Base-by-base conservation (phyloP, 2,113 vertebrate genomes). In the Irena cyanogastra region DNA sequence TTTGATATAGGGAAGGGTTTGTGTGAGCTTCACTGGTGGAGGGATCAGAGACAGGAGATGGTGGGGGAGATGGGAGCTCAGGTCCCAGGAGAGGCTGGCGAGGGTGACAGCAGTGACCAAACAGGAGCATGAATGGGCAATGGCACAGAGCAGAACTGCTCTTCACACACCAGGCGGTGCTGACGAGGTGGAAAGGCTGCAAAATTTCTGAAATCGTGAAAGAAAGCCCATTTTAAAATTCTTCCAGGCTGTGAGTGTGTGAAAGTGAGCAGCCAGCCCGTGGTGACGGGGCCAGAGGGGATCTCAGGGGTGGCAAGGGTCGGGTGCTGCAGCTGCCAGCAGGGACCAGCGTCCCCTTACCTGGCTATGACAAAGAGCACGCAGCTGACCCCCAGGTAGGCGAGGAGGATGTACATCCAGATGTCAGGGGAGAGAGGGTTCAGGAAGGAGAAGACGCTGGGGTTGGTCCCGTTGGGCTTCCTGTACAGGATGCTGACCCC, bases 401-500 rank as follows among this genome's bases (percentile, higher is more conserved):
- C 99, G 2, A 99, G 98, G 6, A 99, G 98, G 93, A 99, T 99
- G 95, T 99, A 99, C 98, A 99, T 99, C 99, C 99, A 99, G 92
- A 99, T 99, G 96, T 99, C 99, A 0, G 99, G 99, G 59, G 99
- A 99, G 92, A 99, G 98, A 8, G 99, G 99, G 94, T 99, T 99
- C 79, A 99, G 99, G 97, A 99, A 99, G 96, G 99, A 99, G 98
- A 99, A 99, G 94, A 99, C 99, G n/a, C 99, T 99, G 49, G 98
- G 99, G 97, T 98, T 99, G 98, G 99, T 99, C 89, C 98, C 98
- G 5, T 99, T 99, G 96, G 99, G 99, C 52, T 99, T 99, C 39
- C 99, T 98, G 76, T 99, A 99, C 30, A 99, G 93, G 95, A 99
- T 99, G 98, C 99, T 99, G 97, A 99, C 99, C n/a, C 99, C 99